Percentiles rank a stretch among this genome's conserved stretches.
Evolutionary conservation across 37 sponge, comb jelly and placozoan genomes (phyloP).

Genomic region (Amphimedon queenslandica): DNA sequence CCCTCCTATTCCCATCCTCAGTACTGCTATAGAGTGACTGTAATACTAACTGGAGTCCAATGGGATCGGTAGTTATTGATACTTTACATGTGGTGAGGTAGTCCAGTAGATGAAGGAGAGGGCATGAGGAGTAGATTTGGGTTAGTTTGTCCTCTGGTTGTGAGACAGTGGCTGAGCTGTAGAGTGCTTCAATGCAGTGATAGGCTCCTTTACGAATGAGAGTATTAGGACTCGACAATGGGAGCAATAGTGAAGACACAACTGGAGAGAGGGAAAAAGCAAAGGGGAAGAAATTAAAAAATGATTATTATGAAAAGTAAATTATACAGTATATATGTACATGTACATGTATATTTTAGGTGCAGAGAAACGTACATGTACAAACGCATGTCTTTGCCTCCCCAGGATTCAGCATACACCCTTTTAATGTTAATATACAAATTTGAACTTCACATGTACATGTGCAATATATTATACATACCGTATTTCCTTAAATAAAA

Average conservation of each 20-base stretch:
- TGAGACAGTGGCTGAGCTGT: conserved; percentile 15
- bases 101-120: conserved; percentile 36
- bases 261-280: conserved; percentile 28
- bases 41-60: conserved; percentile 26
- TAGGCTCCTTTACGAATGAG: conserved; percentile 37
- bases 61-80: conserved; percentile 33
- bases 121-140: background rate
- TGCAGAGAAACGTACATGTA: too few species aligned
- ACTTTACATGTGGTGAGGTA: conserved; percentile 17
- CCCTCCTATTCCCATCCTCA: background rate
- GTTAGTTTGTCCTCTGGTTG: conserved; percentile 5
- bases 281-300: background rate
- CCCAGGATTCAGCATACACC: too few species aligned
- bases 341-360: too few species aligned
- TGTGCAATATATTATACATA: too few species aligned
- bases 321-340: too few species aligned
- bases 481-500: too few species aligned
- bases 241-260: conserved; percentile 64
- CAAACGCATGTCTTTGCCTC: too few species aligned
- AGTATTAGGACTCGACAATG: conserved; percentile 25
- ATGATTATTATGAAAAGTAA: background rate
- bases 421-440: too few species aligned
- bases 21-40: background rate
- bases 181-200: conserved; percentile 27
- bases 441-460: too few species aligned